phyloP scores from a whole-genome alignment of 2,113 vertebrate species.

The Xyliphius kryptos region DNA sequence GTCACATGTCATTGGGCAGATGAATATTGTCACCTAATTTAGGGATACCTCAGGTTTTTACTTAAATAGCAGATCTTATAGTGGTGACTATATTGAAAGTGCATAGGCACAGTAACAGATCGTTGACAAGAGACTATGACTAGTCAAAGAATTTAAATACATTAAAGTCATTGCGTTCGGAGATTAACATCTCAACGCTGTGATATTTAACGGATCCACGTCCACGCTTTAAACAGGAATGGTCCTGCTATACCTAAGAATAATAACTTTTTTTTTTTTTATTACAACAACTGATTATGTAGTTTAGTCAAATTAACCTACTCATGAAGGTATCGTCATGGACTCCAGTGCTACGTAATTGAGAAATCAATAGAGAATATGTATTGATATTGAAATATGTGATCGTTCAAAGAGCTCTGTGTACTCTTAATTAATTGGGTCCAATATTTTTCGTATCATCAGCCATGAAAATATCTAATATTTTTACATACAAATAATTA shows the following conservation, averaged over 20 bases:
- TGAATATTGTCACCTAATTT: slow-evolving; percentile 24
- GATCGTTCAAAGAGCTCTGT: too few relatives aligned
- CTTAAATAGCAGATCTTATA: slow-evolving; percentile 22
- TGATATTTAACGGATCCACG: slow-evolving; percentile 12
- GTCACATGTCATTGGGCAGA: slow-evolving; percentile 31
- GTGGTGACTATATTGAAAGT: slow-evolving; percentile 17
- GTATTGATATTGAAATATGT: too few relatives aligned
- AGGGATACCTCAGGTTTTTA: slow-evolving; percentile 37
- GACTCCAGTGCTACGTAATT: too few relatives aligned
- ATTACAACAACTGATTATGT: slow-evolving; percentile 38
- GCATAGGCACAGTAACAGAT: slow-evolving; percentile 24
- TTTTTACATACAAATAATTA: too few relatives aligned
- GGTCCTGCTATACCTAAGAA: slow-evolving; percentile 19
- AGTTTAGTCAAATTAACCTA: too few relatives aligned
- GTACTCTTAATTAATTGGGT: too few relatives aligned
- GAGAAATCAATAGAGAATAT: too few relatives aligned
- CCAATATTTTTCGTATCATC: too few relatives aligned
- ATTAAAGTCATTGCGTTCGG: too few relatives aligned
- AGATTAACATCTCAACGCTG: not conserved
- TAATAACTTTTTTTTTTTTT: slow-evolving; percentile 37
- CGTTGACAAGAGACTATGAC: slow-evolving; percentile 7
- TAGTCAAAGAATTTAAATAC: too few relatives aligned
- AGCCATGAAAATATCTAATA: too few relatives aligned
- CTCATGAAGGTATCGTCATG: too few relatives aligned
- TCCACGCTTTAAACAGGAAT: slow-evolving; percentile 32